Evolutionary conservation across 2,888 invertebrate genomes (phyloP).

Genomic region (Chymomyza amoena): DNA sequence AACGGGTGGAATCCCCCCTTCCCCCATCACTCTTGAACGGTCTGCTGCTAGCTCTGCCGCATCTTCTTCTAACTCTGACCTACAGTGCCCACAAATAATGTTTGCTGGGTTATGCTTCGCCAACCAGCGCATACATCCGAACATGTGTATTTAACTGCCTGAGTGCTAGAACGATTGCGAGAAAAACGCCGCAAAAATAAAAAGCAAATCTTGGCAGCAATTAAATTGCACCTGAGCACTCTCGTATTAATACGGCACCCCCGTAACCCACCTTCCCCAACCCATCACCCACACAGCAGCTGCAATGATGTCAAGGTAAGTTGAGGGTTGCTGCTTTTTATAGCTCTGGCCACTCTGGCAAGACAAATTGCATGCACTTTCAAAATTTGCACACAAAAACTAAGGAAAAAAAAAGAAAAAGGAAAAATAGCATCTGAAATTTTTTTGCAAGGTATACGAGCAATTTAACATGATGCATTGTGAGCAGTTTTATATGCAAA

Average conservation of each 20-base stretch:
- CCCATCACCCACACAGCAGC: not conserved
- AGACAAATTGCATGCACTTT: not conserved
- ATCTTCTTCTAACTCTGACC: too few species aligned
- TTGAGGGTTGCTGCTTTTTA: constrained; percentile 68
- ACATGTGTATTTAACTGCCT: constrained; percentile 8
- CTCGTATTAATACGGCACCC: constrained; percentile 45
- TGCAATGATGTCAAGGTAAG: constrained; percentile 66
- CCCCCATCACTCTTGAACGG: too few species aligned
- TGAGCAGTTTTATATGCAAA: not conserved
- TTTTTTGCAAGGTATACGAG: not conserved
- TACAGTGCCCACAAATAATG: not conserved
- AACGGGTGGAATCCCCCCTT: too few species aligned
- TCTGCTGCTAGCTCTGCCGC: too few species aligned
- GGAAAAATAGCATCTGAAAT: not conserved
- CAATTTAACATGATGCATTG: not conserved
- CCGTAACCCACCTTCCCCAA: not conserved
- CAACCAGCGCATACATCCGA: not conserved
- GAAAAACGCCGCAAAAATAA: not conserved
- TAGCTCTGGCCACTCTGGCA: constrained; percentile 29
- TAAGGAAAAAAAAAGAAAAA: not conserved
- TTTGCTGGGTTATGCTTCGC: not conserved
- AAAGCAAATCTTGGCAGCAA: constrained; percentile 69
- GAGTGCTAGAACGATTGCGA: constrained; percentile 11
- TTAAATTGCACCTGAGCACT: constrained; percentile 70
- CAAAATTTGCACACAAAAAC: not conserved